Evolutionary conservation across 2,797 vertebrate genomes (phyloP), one percentile per base, ranked within the genome.

Genomic region (Poeciliopsis paucimaculata): DNA sequence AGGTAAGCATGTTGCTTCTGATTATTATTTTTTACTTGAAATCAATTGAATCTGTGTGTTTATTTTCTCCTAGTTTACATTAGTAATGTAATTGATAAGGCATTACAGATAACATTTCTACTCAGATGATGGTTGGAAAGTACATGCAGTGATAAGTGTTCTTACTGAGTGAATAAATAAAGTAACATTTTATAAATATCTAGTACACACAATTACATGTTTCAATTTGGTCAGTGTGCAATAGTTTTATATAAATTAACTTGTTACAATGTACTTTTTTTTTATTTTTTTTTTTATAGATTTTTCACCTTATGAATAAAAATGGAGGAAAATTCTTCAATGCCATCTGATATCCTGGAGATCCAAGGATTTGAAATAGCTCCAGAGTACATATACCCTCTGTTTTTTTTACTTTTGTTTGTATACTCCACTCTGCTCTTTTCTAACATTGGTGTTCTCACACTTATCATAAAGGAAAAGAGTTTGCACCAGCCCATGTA

Each of bases 401-500:
- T 94, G 11, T 94, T 94, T 84, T 90, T 92, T 82, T 49, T 90
- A 1, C 76, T 95, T 77, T 87, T 94, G 5, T 82, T 93, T 66
- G 75, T 88, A 39, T 95, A 95, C 76, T 78, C 77, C 5, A 79
- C 82, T 10, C 83, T 94, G 75, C 82, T 95, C 5, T 77, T 91
- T 41, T 91, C 91, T 6, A 95, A 95, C 82, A 72, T 92, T 0
- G 88, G 87, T 2, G 81, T 95, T 47, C 84, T 94, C 0, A 9
- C 78, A 2, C 84, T 94, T 1, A 93, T 95, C 46, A 81, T 92
- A 77, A 89, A 76, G 0, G 89, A 95, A 74, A 91, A 81, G 78
- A 91, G 87, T 72, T 93, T 97, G 23, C 96, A 96, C 1, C 92
- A 97, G 82, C 96, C 97, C 16, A 97, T 96, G 95, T 95, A 96